Evolutionary conservation across 2,113 vertebrate genomes (phyloP), one percentile per base, ranked within the genome.

Genomic region (Columba livia): DNA sequence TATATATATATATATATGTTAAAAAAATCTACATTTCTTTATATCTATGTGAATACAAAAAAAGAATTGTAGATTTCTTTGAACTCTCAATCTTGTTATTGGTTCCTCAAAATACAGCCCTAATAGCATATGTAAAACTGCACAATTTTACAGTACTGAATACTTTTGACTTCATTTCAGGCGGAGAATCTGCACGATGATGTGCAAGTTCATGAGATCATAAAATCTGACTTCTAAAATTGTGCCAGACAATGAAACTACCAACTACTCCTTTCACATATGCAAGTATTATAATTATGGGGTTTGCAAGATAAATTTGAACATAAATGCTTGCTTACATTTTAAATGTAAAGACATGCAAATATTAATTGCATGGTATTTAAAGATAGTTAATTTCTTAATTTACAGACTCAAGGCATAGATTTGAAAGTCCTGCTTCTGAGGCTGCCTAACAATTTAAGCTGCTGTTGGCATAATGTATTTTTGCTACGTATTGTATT

Each of bases 181-280:
- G 54, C 42, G 34, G 15, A 7, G 21, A 88, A 83, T 77, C 79
- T 83, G 47, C 10, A 29, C 36, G 88, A 73, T 6, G 10, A 70
- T 70, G 36, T 23, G 54, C 23, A 93, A 92, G 94, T 85, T 93
- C 90, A 78, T 73, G 36, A 95, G 62, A 94, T 94, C 85, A 83
- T 85, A 88, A 91, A 93, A 88, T 66, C 79, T 70, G 36, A 20
- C 58, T 93, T 82, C 60, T 90, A 83, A 90, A 95, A 58, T 70
- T 21, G 12, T 82, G 61, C 44, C 79, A 89, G 53, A 57, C 38
- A 72, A 21, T 62, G 75, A 93, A 93, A 90, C 36, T 19, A 67
- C n/a, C 48, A 88, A 34, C 79, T 80, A 51, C 19, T 67, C 38
- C 42, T 36, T 93, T 90, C 86, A 64, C 36, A 38, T 11, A 19